A percentile compares a stretch with the other conserved stretches of the same genome.
Evolutionary conservation across 2,797 vertebrate genomes (phyloP).

Genomic region (Platalea minor): DNA sequence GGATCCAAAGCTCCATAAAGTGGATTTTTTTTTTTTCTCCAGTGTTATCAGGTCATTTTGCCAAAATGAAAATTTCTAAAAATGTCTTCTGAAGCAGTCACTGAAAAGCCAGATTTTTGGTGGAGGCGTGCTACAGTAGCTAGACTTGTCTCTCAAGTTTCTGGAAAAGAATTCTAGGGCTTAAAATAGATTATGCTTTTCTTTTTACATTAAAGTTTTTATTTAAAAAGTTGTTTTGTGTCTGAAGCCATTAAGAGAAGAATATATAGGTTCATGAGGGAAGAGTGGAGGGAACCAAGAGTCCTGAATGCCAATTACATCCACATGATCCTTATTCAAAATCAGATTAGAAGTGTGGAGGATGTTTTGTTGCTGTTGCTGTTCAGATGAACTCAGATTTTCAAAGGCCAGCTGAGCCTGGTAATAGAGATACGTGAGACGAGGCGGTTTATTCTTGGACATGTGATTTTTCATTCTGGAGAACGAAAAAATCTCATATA

Average conservation of each 20-base stretch:
- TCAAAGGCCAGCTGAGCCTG: background rate
- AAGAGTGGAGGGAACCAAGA: background rate
- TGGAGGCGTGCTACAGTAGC: background rate
- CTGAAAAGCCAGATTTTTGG: background rate
- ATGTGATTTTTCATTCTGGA: background rate
- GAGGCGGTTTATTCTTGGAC: background rate
- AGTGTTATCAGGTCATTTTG: background rate
- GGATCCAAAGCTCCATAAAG: background rate
- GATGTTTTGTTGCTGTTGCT: background rate
- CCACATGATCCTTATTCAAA: fast-evolving
- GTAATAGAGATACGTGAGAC: fast-evolving
- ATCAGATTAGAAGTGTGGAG: background rate
- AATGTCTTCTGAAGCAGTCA: background rate
- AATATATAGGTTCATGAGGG: background rate
- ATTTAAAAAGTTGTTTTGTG: background rate
- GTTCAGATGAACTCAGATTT: background rate
- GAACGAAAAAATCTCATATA: background rate
- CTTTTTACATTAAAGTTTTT: background rate
- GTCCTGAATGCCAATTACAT: background rate
- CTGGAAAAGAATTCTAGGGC: background rate
- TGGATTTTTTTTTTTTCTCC: too few relatives aligned
- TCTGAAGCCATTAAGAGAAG: background rate
- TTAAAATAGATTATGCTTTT: background rate
- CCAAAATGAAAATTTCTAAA: background rate
- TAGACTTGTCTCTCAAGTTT: background rate